Evolutionary conservation across 1,140 invertebrate genomes (phyloP).

Genomic region (Hyphantria cunea): DNA sequence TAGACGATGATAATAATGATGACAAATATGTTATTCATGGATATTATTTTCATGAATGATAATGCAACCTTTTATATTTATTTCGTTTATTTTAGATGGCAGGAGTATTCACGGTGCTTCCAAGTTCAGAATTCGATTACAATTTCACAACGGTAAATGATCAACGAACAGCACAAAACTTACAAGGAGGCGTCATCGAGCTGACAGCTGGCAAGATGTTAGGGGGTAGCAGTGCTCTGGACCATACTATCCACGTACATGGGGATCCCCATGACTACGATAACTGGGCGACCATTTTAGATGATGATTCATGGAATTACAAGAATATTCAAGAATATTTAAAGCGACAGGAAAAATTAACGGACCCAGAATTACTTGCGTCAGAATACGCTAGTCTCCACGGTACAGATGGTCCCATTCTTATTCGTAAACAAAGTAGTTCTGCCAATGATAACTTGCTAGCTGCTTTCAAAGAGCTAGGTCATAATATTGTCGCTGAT

Average conservation of each 20-base stretch:
- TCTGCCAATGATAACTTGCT: neutral
- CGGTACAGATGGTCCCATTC: constrained; percentile 22
- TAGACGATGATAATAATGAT: neutral
- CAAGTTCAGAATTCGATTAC: constrained; percentile 7
- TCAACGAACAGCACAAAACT: neutral
- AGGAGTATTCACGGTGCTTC: constrained; percentile 4
- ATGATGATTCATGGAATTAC: constrained; percentile 84
- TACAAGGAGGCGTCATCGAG: neutral
- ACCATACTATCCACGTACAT: constrained; percentile 90
- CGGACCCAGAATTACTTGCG: constrained; percentile 11
- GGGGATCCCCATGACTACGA: constrained; percentile 87
- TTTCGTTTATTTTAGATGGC: constrained; percentile 3
- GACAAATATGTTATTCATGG: neutral
- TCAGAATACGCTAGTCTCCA: constrained; percentile 1
- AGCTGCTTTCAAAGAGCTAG: constrained; percentile 21
- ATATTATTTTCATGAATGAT: neutral
- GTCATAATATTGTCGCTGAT: constrained; percentile 64
- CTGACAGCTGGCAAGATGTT: constrained; percentile 70
- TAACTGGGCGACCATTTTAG: constrained; percentile 80
- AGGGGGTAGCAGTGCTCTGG: constrained; percentile 87
- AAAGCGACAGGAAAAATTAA: constrained; percentile 25
- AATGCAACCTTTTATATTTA: constrained; percentile 1
- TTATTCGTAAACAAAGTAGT: neutral
- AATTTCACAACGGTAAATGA: constrained; percentile 7
- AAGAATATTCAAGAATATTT: constrained; percentile 41